Conservation (phyloP, 2,797 vertebrate species). For the Anisognathus igniventris region DNA sequence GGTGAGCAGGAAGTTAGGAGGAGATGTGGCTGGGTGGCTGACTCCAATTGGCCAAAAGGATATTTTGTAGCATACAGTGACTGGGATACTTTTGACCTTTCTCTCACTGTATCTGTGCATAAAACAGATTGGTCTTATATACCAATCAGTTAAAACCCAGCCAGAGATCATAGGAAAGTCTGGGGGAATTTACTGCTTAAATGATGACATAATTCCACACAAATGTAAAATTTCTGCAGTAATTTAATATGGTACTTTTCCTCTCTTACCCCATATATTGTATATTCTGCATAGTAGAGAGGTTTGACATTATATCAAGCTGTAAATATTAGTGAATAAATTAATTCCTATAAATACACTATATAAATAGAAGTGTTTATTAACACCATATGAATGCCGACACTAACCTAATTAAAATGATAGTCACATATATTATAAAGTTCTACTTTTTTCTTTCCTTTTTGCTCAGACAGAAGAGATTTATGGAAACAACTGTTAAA, state of each 20-base stretch:
- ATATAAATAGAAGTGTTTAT: neutral
- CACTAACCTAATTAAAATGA: neutral
- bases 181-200: neutral
- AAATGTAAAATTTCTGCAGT: neutral
- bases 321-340: neutral
- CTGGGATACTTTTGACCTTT: neutral
- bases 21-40: neutral
- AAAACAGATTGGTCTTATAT: neutral
- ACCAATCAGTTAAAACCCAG: neutral
- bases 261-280: neutral
- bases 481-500: conserved; percentile 18
- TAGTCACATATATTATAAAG: neutral
- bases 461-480: neutral
- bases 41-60: neutral
- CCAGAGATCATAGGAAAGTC: neutral
- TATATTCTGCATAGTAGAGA: neutral
- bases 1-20: neutral
- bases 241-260: neutral
- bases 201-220: neutral
- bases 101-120: neutral
- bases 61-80: neutral
- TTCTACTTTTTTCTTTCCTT: neutral
- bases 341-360: neutral
- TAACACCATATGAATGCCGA: neutral
- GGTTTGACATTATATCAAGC: neutral